Base-by-base conservation (phyloP, 2,888 invertebrate genomes). In the Lithophane leautieri region DNA sequence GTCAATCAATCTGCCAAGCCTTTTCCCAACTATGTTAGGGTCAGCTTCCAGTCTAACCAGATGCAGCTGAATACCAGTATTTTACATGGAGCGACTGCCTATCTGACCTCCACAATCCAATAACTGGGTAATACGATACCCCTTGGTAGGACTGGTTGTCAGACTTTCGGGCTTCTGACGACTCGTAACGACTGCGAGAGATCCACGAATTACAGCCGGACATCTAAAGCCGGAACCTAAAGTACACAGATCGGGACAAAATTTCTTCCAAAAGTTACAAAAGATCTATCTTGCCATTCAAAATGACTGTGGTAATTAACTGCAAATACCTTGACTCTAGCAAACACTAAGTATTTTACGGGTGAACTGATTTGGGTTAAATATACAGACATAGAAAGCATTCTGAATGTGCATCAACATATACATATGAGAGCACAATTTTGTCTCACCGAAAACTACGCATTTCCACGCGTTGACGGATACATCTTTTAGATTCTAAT, bases 341-440 rank as follows among this genome's bases (percentile, higher is more conserved):
- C 28, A 28, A 47, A 77, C 14, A 22, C 0, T 11, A 11, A 54
- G 1, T n/a, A 56, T 8, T 47, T 34, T 56, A 73, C 16, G 50
- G 8, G 11, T 56, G 47, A 78, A 58, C 40, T 22, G 12, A 56
- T 77, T 56, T n/a, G 19, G 54, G 44, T 76, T 54, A 54, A 65
- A 54, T 44, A 75, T n/a, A 28, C 2, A 76, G n/a, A 78, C 44
- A 78, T 52, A n/a, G 70, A 78, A 76, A 76, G 44, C 8, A 69
- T 68, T 68, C 9, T 44, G 2, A 25, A 58, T 77, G 19, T 56
- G 22, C 8, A 58, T 14, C 40, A 47, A 9, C 60, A 22, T 3
- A 58, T n/a, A n/a, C n/a, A n/a, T 47, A 58, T 47, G 16, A 28
- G 16, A 28, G 19, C 22, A 40, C 2, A n/a, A n/a, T n/a, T 34